Evolutionary conservation across 2,113 vertebrate species (phyloP).

Genomic region (Corythornis madagascariensis): DNA sequence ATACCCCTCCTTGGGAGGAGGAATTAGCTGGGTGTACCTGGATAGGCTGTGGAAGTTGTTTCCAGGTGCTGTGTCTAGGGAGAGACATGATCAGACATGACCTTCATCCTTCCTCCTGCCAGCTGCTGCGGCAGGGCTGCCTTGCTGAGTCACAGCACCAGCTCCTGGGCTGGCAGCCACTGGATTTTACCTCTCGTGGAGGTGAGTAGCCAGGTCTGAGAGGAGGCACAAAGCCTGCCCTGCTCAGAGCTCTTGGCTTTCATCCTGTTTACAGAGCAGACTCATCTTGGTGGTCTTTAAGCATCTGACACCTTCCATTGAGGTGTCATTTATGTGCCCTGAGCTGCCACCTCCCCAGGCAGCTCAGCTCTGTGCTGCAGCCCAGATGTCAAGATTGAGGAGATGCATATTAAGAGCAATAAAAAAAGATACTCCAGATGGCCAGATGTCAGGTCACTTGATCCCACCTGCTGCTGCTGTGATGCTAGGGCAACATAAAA

Average conservation of each 20-base stretch:
- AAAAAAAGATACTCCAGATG: background rate
- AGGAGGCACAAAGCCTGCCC: background rate
- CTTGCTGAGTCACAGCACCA: background rate
- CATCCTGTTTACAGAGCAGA: background rate
- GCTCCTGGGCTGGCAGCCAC: background rate
- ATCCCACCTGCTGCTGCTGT: background rate
- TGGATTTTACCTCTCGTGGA: background rate
- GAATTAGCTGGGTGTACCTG: background rate
- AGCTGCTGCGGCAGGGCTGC: background rate
- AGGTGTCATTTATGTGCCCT: background rate
- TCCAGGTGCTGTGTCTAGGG: background rate
- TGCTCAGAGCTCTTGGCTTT: background rate
- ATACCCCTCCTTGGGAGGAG: accelerated
- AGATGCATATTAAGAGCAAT: background rate
- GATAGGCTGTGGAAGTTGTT: background rate
- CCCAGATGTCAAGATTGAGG: background rate
- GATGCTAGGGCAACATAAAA: background rate
- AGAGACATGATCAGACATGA: background rate
- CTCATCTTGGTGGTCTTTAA: background rate
- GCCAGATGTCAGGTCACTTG: background rate
- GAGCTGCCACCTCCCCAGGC: background rate
- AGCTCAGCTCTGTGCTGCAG: accelerated
- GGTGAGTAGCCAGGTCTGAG: background rate
- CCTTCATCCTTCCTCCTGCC: background rate
- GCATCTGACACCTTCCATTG: background rate